Evolutionary conservation across 92 coral and sea anemone species (phyloP).

Genomic region (Epizoanthus scotinus): DNA sequence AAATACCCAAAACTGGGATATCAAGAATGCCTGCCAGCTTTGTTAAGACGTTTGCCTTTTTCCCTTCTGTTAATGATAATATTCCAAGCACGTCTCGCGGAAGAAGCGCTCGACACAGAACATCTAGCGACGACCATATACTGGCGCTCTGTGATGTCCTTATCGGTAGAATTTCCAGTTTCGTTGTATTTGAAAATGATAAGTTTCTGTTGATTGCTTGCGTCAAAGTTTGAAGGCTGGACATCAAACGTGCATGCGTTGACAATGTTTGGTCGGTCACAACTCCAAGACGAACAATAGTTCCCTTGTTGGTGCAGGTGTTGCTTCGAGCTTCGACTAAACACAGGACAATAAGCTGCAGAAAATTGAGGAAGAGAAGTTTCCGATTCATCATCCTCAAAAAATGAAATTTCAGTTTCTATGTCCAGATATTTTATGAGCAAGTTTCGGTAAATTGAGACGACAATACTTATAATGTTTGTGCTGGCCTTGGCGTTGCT

Average conservation of each 20-base stretch:
- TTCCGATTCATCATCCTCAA: slow-evolving; percentile 10
- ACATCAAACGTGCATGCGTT: not conserved
- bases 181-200: slow-evolving; percentile 19
- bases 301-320: not conserved
- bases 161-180: slow-evolving; percentile 19
- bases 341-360: not conserved
- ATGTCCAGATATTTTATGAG: not conserved
- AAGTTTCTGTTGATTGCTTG: slow-evolving; percentile 15
- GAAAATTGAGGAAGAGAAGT: not conserved
- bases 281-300: not conserved
- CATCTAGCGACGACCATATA: not conserved
- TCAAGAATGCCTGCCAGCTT: slow-evolving; percentile 22
- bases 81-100: slow-evolving; percentile 29
- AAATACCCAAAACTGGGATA: slow-evolving; percentile 13
- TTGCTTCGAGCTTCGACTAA: not conserved
- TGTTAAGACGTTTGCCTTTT: slow-evolving; percentile 15
- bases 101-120: slow-evolving; percentile 4
- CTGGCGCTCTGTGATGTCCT: not conserved
- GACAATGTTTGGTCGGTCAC: slow-evolving; percentile 8
- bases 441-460: not conserved
- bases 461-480: not conserved
- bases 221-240: slow-evolving; percentile 2
- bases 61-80: not conserved
- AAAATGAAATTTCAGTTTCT: not conserved
- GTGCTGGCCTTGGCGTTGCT: not conserved